Evolutionary conservation across 1,140 invertebrate species (phyloP).

Genomic region (Helicoverpa zea): DNA sequence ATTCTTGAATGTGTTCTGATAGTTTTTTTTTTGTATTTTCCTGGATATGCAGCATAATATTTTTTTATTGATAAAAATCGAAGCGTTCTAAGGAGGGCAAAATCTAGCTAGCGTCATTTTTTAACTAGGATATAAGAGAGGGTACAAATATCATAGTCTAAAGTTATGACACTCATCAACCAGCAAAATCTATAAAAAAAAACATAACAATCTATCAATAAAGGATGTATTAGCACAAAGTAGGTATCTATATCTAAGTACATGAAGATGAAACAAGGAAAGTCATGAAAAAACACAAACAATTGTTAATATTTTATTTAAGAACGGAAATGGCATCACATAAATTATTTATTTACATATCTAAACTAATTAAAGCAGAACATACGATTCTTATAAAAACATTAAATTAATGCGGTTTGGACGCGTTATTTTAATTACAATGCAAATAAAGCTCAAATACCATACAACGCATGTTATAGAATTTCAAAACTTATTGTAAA

Average conservation of each 20-base stretch:
- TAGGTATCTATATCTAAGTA: too few species aligned
- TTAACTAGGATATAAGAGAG: too few species aligned
- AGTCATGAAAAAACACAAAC: constrained; percentile 43
- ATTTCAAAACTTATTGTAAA: constrained; percentile 33
- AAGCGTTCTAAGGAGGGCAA: too few species aligned
- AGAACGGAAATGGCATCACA: constrained; percentile 67
- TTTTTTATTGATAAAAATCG: too few species aligned
- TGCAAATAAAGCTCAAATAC: constrained; percentile 60
- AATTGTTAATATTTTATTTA: constrained; percentile 78
- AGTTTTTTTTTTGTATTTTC: not conserved
- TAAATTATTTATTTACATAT: constrained; percentile 81
- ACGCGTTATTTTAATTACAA: constrained; percentile 50
- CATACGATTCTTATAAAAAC: constrained; percentile 73
- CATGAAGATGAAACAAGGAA: not conserved
- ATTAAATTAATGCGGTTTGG: constrained; percentile 59
- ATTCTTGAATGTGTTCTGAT: not conserved
- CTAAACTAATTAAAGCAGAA: constrained; percentile 83
- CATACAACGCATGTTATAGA: constrained; percentile 58
- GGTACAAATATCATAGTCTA: too few species aligned
- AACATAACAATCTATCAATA: not conserved
- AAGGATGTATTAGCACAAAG: too few species aligned
- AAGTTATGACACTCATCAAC: too few species aligned
- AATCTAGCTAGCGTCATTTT: too few species aligned
- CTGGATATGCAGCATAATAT: too few species aligned
- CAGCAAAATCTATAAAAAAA: not conserved